A percentile compares a stretch with the other conserved stretches of the same genome.
Conservation (phyloP, 1,140 invertebrate genomes). For the Eumaeus atala region DNA sequence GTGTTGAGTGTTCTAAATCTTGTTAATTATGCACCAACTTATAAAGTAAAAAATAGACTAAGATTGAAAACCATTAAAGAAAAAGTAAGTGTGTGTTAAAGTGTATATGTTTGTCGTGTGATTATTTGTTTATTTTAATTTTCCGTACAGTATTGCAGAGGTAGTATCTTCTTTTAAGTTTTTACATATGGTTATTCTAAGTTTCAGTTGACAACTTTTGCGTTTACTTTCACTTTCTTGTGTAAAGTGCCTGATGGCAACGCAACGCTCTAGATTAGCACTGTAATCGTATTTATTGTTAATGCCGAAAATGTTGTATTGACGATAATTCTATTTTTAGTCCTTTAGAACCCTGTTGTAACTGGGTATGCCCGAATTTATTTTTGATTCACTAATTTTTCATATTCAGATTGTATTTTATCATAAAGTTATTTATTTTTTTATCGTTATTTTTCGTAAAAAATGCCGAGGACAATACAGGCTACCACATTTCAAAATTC, state of each 20-base stretch:
- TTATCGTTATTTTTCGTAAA: too few species aligned
- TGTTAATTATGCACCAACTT: too few species aligned
- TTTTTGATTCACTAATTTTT: slow-evolving; percentile 2
- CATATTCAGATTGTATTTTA: background rate
- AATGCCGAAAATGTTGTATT: background rate
- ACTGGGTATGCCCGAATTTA: slow-evolving; percentile 18
- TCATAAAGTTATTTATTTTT: too few species aligned
- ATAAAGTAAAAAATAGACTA: background rate
- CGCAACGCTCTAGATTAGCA: slow-evolving; percentile 5
- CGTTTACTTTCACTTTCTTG: slow-evolving; percentile 34
- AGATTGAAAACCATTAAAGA: background rate
- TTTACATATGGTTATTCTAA: slow-evolving; percentile 3
- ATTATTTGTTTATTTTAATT: background rate
- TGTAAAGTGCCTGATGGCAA: slow-evolving; percentile 5
- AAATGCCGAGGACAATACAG: too few species aligned
- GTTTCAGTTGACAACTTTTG: slow-evolving; percentile 26
- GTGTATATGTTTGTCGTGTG: background rate
- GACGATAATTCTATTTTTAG: slow-evolving; percentile 33
- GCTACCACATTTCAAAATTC: too few species aligned
- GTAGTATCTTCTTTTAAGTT: slow-evolving; percentile 1
- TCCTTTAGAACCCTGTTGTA: slow-evolving; percentile 27
- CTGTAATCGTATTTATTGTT: background rate
- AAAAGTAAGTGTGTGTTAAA: slow-evolving; percentile 3
- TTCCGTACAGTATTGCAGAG: background rate
- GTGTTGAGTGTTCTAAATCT: too few species aligned